Conservation (phyloP, 2,888 invertebrate species). For the Limnephilus marmoratus region DNA sequence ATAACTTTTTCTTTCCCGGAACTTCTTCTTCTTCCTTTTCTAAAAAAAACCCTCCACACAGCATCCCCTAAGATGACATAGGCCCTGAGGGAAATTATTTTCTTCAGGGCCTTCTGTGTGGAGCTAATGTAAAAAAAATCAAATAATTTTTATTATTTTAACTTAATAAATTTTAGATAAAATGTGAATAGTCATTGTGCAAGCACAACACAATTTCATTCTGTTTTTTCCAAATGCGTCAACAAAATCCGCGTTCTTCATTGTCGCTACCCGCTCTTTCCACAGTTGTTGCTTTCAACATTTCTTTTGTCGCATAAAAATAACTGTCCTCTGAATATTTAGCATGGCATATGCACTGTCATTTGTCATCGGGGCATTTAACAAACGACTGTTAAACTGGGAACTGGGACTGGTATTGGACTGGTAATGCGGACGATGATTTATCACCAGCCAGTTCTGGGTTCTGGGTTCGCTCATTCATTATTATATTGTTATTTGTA, state of each 20-base stretch:
- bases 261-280: background rate
- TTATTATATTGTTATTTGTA: conserved; percentile 11
- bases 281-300: background rate
- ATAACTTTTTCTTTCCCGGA: no score
- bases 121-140: no score
- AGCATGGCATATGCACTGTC: conserved; percentile 61
- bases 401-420: conserved; percentile 41
- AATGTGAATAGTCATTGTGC: background rate
- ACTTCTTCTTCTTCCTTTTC: no score
- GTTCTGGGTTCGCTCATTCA: background rate
- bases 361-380: conserved; percentile 64
- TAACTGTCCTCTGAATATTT: conserved; percentile 39
- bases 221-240: background rate
- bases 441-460: conserved; percentile 40
- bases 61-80: no score
- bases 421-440: conserved; percentile 48
- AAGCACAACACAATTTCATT: background rate
- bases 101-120: no score
- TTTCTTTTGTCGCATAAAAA: conserved; percentile 13
- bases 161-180: no score
- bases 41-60: no score
- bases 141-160: no score
- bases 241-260: background rate
- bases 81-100: no score
- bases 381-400: conserved; percentile 63